Percentiles rank a stretch among this genome's conserved stretches.
These are phyloP conservation scores for Drosophila serrata DNA, from an alignment of 1,140 invertebrate genomes.

Conservation along the genomic window DNA sequence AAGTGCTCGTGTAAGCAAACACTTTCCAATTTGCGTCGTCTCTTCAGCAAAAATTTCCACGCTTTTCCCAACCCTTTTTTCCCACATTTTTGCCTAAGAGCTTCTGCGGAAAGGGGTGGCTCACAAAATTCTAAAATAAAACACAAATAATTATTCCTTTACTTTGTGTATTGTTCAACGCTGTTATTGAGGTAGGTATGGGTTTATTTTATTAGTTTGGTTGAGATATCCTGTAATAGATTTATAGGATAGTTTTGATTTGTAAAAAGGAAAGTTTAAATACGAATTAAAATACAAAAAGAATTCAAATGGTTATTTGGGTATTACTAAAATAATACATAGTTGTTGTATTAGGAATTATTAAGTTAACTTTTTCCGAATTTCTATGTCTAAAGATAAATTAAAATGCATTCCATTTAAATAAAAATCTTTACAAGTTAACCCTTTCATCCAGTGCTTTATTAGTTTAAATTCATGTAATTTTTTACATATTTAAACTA, in stretches of 20 bases:
- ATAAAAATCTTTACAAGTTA: too few species aligned
- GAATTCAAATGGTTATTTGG: not conserved
- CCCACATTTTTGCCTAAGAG: conserved; percentile 11
- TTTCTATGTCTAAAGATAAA: not conserved
- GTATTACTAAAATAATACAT: not conserved
- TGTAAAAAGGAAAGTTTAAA: not conserved
- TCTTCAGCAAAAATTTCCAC: conserved; percentile 56
- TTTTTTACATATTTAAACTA: not conserved
- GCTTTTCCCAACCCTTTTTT: conserved; percentile 19
- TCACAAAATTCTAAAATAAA: conserved; percentile 32
- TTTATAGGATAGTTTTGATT: not conserved
- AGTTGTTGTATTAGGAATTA: not conserved
- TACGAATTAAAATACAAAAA: not conserved
- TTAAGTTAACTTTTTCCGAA: not conserved
- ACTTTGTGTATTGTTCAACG: conserved; percentile 21
- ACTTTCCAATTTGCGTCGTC: conserved; percentile 72
- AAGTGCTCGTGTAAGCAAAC: conserved; percentile 81
- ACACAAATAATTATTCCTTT: conserved; percentile 42
- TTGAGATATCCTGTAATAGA: not conserved
- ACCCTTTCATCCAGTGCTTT: too few species aligned
- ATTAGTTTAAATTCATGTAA: too few species aligned
- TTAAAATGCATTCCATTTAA: too few species aligned
- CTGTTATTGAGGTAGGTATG: conserved; percentile 17
- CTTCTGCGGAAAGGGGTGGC: not conserved
- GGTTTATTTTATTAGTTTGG: conserved; percentile 21